These are phyloP conservation scores for Drosophila setifemur DNA, from an alignment of 1,140 invertebrate species.

Conservation along the genomic window DNA sequence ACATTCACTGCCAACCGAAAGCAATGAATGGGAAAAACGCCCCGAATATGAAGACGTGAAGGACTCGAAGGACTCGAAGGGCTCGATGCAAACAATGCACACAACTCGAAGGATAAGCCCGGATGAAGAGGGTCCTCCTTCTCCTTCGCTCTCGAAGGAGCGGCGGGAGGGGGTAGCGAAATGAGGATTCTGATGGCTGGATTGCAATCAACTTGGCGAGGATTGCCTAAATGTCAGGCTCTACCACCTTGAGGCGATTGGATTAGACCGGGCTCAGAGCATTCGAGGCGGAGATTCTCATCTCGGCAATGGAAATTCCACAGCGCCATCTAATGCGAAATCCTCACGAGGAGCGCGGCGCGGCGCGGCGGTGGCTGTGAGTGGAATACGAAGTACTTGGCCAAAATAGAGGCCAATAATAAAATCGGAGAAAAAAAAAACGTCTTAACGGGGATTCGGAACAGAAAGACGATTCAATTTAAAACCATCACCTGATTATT, in stretches of 20 bases:
- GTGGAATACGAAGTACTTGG: too few relatives aligned
- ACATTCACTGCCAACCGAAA: constrained; percentile 8
- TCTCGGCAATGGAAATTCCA: constrained; percentile 15
- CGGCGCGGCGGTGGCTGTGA: too few relatives aligned
- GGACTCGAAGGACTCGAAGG: neutral
- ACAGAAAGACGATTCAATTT: too few relatives aligned
- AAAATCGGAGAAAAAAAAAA: too few relatives aligned
- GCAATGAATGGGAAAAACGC: constrained; percentile 9
- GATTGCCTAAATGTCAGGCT: constrained; percentile 19
- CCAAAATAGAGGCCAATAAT: too few relatives aligned
- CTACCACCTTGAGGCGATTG: constrained; percentile 37
- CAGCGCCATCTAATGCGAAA: too few relatives aligned
- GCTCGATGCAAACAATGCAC: constrained; percentile 36
- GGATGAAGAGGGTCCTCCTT: neutral
- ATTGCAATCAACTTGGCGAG: constrained; percentile 22
- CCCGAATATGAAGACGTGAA: constrained; percentile 15
- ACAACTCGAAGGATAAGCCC: constrained; percentile 1
- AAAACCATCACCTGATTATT: too few relatives aligned
- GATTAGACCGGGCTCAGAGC: constrained; percentile 15
- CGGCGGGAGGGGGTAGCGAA: neutral
- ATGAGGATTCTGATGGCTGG: neutral
- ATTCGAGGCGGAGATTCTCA: neutral
- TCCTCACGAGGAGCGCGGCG: too few relatives aligned
- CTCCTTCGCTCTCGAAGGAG: neutral
- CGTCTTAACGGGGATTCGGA: too few relatives aligned